Evolutionary conservation across 2,113 vertebrate species (phyloP), one percentile per base, ranked within the genome.

Genomic region (Podarcis cretensis): DNA sequence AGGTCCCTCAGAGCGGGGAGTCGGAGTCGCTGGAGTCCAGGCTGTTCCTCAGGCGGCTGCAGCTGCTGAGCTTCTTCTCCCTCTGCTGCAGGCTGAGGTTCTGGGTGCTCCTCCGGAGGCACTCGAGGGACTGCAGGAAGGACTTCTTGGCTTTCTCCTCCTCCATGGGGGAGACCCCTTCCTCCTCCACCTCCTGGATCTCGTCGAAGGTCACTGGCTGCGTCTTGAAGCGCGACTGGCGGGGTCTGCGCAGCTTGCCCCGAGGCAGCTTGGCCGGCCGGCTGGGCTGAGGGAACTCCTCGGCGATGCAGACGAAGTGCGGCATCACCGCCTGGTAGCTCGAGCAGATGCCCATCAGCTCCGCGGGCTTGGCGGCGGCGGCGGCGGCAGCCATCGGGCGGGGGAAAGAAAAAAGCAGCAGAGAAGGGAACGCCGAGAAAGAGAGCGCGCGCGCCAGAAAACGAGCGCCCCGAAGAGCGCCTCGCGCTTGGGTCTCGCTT

Each of bases 121-220:
- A 99, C 97, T 99, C 99, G 95, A 99, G 94, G 6, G 98, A 99
- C 96, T 99, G 98, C 95, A 99, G 95, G 95, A 99, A 99, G n/a
- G 98, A 99, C 43, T 98, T 98, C 32, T 97, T 97, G 21, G 99
- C 99, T 91, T 98, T 97, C 94, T 99, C 99, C 92, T 99, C 99
- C 94, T 99, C 98, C 96, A 98, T 87, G 0, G 99, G 98, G 1
- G 98, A 99, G 87, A 97, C 98, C 18, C 98, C 99, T 89, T 99
- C 99, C 90, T 99, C 99, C 85, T 99, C 99, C 88, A 99, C 98
- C 97, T 99, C 99, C 68, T 98, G 98, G 86, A 99, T 99, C 97
- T 99, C 99, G 74, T 99, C 98, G 88, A 99, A 99, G 92, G 99
- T 99, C 94, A 99, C 98, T 1, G 99, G 99, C 96, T 99, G 99